These are phyloP conservation scores for Chroicocephalus ridibundus DNA, from an alignment of 2,113 vertebrate species.

Conservation along the genomic window DNA sequence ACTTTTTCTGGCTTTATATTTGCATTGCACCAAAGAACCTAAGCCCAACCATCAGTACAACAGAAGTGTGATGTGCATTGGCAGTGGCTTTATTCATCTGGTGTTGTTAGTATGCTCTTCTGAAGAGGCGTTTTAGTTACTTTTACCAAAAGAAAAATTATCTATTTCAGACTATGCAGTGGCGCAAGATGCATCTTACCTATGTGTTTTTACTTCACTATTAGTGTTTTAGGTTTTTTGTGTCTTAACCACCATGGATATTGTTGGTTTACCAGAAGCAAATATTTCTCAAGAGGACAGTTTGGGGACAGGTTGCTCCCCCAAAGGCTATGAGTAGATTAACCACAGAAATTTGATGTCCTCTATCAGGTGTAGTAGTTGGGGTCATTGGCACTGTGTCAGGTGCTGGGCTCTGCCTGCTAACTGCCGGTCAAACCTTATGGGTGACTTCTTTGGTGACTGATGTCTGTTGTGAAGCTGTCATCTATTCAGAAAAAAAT, in stretches of 20 bases:
- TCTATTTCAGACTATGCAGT: neutral
- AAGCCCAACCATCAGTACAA: neutral
- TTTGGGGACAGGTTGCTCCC: neutral
- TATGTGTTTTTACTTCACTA: neutral
- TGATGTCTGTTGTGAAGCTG: neutral
- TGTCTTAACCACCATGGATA: neutral
- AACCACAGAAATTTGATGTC: neutral
- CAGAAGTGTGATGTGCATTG: rapidly evolving
- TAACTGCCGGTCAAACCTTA: neutral
- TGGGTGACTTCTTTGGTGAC: neutral
- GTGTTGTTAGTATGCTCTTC: neutral
- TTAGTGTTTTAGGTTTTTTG: neutral
- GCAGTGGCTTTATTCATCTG: neutral
- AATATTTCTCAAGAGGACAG: neutral
- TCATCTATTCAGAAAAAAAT: neutral
- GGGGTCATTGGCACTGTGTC: neutral
- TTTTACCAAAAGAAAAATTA: neutral
- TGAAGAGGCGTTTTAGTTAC: neutral
- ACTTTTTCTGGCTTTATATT: neutral
- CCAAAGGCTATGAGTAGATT: neutral
- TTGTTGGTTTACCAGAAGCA: neutral
- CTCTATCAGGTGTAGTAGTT: rapidly evolving
- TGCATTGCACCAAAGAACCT: neutral
- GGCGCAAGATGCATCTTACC: neutral
- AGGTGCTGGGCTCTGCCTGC: neutral